These are phyloP conservation scores for Caenorhabditis tropicalis DNA, from an alignment of 1,140 invertebrate genomes.

Conservation along the genomic window DNA sequence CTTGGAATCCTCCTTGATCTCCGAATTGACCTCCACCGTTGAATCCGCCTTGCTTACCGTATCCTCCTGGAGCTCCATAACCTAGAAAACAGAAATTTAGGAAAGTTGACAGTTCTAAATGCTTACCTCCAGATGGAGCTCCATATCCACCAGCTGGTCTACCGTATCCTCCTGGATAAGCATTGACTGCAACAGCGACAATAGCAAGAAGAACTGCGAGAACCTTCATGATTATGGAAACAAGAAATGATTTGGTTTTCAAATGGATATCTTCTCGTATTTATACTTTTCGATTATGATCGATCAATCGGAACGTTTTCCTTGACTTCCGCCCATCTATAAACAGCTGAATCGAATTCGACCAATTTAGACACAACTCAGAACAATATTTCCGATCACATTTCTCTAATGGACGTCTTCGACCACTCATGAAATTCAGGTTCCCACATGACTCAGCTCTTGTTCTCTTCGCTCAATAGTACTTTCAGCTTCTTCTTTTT, in stretches of 20 bases:
- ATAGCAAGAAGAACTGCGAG: conserved; percentile 27
- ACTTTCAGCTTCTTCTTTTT: background rate
- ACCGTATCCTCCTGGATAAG: conserved; percentile 21
- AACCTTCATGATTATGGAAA: conserved; percentile 4
- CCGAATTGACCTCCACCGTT: background rate
- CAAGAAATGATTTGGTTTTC: background rate
- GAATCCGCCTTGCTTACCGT: background rate
- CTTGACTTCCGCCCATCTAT: too few species aligned
- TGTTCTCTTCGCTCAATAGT: background rate
- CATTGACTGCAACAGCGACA: conserved; percentile 4
- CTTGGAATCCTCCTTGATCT: conserved; percentile 13
- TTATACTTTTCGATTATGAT: too few species aligned
- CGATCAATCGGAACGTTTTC: too few species aligned
- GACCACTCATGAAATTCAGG: background rate
- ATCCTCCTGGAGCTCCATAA: conserved; percentile 18
- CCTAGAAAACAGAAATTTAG: background rate
- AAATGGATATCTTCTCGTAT: background rate
- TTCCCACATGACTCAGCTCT: conserved; percentile 12
- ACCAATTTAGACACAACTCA: too few species aligned
- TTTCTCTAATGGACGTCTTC: background rate
- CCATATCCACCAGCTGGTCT: conserved; percentile 32
- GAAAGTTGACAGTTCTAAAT: too few species aligned
- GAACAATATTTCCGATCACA: too few species aligned
- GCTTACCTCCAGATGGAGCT: conserved; percentile 17
- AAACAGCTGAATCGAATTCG: too few species aligned